These are phyloP conservation scores for Taenioides sp. DNA, from an alignment of 2,797 vertebrate genomes.

Conservation along the genomic window DNA sequence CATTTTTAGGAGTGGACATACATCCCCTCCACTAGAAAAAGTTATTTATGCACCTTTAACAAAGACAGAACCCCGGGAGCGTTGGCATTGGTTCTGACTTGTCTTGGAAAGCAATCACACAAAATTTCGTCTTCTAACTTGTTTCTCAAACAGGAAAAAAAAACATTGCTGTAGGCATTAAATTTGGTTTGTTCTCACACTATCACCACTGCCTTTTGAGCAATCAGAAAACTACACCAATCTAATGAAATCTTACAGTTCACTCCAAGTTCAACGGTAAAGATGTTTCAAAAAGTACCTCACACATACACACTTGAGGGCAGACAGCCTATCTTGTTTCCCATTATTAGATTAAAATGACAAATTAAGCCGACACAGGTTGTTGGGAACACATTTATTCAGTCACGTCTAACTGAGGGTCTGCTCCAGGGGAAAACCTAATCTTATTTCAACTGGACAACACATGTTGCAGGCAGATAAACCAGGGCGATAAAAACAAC, in stretches of 20 bases:
- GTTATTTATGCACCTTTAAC: neutral
- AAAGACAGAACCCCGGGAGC: neutral
- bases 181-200: conserved; percentile 22
- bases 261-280: conserved; percentile 33
- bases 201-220: conserved; percentile 19
- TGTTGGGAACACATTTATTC: conserved; percentile 54
- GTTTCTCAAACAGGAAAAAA: conserved; percentile 18
- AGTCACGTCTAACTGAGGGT: conserved; percentile 42
- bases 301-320: conserved; percentile 8
- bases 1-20: too few species aligned
- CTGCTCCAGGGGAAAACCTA: conserved; percentile 47
- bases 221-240: conserved; percentile 30
- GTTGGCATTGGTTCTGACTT: conserved; percentile 29
- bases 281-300: conserved; percentile 22
- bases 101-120: conserved; percentile 27
- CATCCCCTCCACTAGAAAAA: neutral
- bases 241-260: conserved; percentile 36
- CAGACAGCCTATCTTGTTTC: conserved; percentile 38
- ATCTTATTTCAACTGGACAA: conserved; percentile 62
- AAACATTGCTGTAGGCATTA: conserved; percentile 11
- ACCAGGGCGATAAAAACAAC: conserved; percentile 53
- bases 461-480: conserved; percentile 57
- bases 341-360: conserved; percentile 62
- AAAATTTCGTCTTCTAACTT: conserved; percentile 35
- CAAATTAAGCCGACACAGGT: conserved; percentile 53